These are phyloP conservation scores for Axinella damicornis DNA, from an alignment of 37 sponge, comb jelly and placozoan genomes.

Conservation along the genomic window DNA sequence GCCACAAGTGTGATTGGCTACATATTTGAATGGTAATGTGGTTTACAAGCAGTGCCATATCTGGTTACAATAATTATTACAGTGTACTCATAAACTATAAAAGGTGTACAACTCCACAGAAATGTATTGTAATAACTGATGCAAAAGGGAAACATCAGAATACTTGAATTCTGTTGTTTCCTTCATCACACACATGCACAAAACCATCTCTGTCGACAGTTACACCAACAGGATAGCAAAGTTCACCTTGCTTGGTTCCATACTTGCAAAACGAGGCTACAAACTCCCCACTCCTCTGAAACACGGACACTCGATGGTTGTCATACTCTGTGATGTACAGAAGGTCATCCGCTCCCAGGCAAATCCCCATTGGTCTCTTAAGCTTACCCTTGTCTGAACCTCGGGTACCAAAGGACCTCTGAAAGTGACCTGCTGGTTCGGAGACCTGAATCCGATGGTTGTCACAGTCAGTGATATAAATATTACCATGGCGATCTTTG, in stretches of 20 bases:
- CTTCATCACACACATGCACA: constrained; percentile 53
- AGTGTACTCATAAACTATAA: no score
- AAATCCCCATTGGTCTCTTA: constrained; percentile 33
- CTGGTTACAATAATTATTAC: no score
- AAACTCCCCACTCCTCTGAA: constrained; percentile 13
- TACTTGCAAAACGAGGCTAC: constrained; percentile 25
- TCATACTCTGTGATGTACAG: constrained; percentile 40
- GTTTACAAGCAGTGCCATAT: no score
- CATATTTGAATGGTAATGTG: no score
- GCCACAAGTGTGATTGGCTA: no score
- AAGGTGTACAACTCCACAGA: no score
- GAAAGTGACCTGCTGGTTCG: constrained; percentile 4
- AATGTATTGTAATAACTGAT: no score
- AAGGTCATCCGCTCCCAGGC: constrained; percentile 13
- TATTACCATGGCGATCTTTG: background rate
- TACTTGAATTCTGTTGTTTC: constrained; percentile 49
- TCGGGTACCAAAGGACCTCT: background rate
- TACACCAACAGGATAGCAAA: constrained; percentile 33
- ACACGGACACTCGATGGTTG: constrained; percentile 37
- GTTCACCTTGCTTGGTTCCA: constrained; percentile 10
- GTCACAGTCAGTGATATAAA: constrained; percentile 44
- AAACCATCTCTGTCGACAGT: constrained; percentile 44
- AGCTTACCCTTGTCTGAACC: background rate
- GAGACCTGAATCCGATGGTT: constrained; percentile 49
- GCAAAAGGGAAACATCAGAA: background rate